These are phyloP conservation scores for Apeltes quadracus DNA, from an alignment of 2,113 vertebrate species.

Conservation along the genomic window DNA sequence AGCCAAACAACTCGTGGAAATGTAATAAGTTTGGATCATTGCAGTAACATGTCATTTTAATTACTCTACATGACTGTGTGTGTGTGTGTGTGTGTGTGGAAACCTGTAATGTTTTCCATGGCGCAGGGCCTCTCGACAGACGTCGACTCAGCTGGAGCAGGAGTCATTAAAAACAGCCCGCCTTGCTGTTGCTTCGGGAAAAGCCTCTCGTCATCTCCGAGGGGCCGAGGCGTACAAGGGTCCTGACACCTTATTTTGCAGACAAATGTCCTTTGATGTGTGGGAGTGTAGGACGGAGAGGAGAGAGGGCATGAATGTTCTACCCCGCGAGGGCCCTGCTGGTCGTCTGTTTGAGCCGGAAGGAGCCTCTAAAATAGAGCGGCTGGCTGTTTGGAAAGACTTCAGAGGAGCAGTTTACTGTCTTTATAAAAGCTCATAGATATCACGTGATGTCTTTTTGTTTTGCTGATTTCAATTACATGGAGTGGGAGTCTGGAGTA, in stretches of 20 bases:
- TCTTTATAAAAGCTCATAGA: background rate
- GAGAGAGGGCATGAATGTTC: conserved; percentile 4
- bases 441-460: background rate
- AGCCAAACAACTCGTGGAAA: conserved; percentile 34
- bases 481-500: background rate
- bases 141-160: conserved; percentile 64
- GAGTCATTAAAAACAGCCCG: conserved; percentile 50
- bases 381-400: conserved; percentile 43
- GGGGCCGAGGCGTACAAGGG: conserved; percentile 23
- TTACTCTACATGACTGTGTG: conserved; percentile 1
- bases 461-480: background rate
- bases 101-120: conserved; percentile 20
- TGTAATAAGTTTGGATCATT: conserved; percentile 22
- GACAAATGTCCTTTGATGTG: conserved; percentile 44
- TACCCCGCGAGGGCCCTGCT: conserved; percentile 3
- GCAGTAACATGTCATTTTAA: conserved; percentile 7
- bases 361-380: conserved; percentile 50
- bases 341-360: conserved; percentile 51
- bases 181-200: conserved; percentile 31
- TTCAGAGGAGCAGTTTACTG: conserved; percentile 40
- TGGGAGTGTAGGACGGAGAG: conserved; percentile 34
- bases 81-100: conserved; percentile 1
- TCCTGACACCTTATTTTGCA: conserved; percentile 49
- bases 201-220: conserved; percentile 44
- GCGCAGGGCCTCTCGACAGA: conserved; percentile 35